These are phyloP conservation scores for Tupaia tana DNA, from an alignment of 2,113 vertebrate species.

Conservation along the genomic window DNA sequence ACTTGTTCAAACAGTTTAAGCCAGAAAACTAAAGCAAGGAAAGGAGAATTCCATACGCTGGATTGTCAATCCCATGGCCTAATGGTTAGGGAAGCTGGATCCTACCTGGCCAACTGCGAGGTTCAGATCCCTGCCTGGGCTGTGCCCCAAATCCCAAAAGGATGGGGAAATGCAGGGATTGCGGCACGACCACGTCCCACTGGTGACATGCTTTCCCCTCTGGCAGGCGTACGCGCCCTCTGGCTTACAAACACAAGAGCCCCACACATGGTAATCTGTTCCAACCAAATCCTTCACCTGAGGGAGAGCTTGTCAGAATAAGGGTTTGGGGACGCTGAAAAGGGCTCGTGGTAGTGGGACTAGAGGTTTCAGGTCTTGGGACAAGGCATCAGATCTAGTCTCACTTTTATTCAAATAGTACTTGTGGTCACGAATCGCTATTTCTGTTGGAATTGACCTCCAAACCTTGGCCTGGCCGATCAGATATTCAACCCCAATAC, in stretches of 20 bases:
- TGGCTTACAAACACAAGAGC: no score
- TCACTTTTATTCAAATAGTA: neutral
- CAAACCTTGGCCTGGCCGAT: neutral
- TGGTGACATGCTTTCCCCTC: no score
- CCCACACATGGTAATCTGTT: no score
- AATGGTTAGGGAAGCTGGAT: no score
- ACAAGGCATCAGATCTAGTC: neutral
- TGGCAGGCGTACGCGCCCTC: no score
- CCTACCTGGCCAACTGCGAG: no score
- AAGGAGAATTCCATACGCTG: neutral
- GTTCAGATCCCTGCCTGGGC: no score
- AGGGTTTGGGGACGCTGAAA: neutral
- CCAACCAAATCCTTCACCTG: neutral
- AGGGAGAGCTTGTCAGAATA: neutral
- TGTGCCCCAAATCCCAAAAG: no score
- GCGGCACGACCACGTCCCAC: no score
- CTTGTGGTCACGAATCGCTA: neutral
- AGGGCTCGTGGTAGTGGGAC: neutral
- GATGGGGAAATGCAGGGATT: no score
- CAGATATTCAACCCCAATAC: neutral
- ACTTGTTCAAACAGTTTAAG: neutral
- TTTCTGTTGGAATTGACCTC: neutral
- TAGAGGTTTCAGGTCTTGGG: neutral
- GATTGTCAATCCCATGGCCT: no score
- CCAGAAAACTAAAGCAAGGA: neutral